phyloP scores from a whole-genome alignment of 1,140 invertebrate genomes.

The Hylyphantes graminicola region DNA sequence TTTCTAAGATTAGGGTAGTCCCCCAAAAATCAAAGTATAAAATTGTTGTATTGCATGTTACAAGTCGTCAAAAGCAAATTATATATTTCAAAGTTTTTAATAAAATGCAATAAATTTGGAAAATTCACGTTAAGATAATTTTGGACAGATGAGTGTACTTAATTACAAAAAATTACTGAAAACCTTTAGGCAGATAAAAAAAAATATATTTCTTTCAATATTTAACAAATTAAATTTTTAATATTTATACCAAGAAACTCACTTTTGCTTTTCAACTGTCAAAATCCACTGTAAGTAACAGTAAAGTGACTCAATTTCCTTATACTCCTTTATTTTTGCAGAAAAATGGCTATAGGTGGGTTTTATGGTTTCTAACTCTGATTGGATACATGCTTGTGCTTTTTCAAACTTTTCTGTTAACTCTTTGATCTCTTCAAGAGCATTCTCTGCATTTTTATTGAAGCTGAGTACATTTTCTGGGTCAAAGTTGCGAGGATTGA shows the following conservation, averaged over 20 bases:
- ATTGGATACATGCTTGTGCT: background rate
- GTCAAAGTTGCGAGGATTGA: slow-evolving; percentile 20
- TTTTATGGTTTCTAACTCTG: slow-evolving; percentile 16
- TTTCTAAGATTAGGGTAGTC: no score
- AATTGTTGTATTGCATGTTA: no score
- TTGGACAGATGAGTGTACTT: no score
- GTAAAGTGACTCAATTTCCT: slow-evolving; percentile 73
- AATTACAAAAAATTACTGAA: no score
- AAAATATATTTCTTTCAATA: no score
- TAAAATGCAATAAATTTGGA: no score
- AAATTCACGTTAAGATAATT: no score
- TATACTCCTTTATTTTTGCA: slow-evolving; percentile 31
- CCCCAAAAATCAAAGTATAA: no score
- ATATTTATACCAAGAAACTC: background rate
- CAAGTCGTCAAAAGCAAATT: no score
- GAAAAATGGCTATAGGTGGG: slow-evolving; percentile 24
- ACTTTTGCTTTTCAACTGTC: slow-evolving; percentile 75
- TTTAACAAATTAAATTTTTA: no score
- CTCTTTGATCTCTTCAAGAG: slow-evolving; percentile 22
- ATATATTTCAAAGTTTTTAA: no score
- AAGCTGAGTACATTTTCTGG: background rate
- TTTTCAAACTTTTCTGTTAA: slow-evolving; percentile 26
- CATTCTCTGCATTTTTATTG: slow-evolving; percentile 34
- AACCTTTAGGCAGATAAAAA: no score
- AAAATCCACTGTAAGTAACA: slow-evolving; percentile 76